Evolutionary conservation across 2,888 invertebrate species (phyloP), one percentile per base, ranked within the genome.

Genomic region (Pteria penguin): DNA sequence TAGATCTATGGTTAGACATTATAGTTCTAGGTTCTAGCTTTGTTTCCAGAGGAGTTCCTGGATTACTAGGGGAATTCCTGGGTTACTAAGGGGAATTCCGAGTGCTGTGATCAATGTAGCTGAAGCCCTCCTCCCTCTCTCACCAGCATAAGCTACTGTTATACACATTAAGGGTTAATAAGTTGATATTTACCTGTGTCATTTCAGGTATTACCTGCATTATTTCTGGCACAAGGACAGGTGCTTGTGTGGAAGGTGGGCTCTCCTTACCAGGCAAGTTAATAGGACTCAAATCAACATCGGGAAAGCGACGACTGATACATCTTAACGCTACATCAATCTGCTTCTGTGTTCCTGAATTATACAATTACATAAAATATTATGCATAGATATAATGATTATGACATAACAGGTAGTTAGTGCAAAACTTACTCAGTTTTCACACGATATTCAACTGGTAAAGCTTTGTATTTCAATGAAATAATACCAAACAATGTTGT

Each of bases 251-350:
- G 52, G 68, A 36, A 29, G 62, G 62, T 24, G 66, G 27, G 24
- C 57, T 27, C 3, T 76, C 76, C 4, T 33, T 67, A 1, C 36
- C n/a, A 26, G 67, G 72, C 8, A 72, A 32, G 36, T 77, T 92
- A 4, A 95, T 93, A 78, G 94, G 94, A 74, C 94, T 94, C 83
- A 97, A 94, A 68, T 96, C 96, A 77, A 98, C 94, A 82, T 95
- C 94, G 0, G 97, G 96, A 91, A 98, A 96, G 92, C 96, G 96
- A 83, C 95, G 95, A 86, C 96, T 94, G 84, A 98, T 96, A 93
- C 97, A 94, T 86, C 94, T 94, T 92, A 98, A 93, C 45, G 98
- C 97, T 82, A 94, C 94, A 84, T 96, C 95, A 83, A 98, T 96
- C 90, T 96, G 96, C 84, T 93, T 93, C 85, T 95, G 95, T 62